Evolutionary conservation across 1,140 invertebrate genomes (phyloP), one percentile per base, ranked within the genome.

Genomic region (Whitmania pigra): DNA sequence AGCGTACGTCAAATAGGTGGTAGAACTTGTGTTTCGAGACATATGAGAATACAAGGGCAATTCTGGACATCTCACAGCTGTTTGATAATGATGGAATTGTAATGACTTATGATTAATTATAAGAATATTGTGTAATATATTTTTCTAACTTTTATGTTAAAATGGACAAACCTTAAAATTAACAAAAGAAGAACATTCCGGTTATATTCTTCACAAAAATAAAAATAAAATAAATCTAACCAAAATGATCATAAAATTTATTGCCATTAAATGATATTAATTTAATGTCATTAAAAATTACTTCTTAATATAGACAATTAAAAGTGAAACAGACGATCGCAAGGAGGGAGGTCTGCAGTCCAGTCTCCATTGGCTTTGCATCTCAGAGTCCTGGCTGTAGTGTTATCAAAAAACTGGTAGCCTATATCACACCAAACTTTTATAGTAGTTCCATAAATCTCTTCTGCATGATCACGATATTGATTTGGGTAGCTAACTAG

Each of bases 371-470:
- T 29, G 22, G 57, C 70, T 11, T 63, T 36, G 54, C 73, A 74
- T 49, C 53, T 72, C 70, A 74, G 60, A n/a, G 70, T 71, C n/a
- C 73, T 67, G 17, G 73, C 31, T 9, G 69, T 72, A 17, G 73
- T 74, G 15, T 67, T 67, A 63, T 74, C 73, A 20, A 36, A 60
- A 15, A 74, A 40, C 9, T 27, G 57, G 66, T 74, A 68, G 17
- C 73, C 73, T 29, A 67, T 49, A 25, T 74, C 57, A 72, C 73
- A 74, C 73, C 57, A 67, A 53, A 74, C 54, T 25, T 53, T 71
- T 17, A 74, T 71, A 15, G 29, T 54, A 13, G 73, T 72, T 63
- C 68, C 55, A 66, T 74, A 74, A 15, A 69, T 72, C 60, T 53
- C 67, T 57, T 67, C 60, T 4, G 27, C 36, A 17, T 20, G 40